These are phyloP conservation scores for Cheilosia scutellata DNA, from an alignment of 2,888 invertebrate species.

Conservation along the genomic window DNA sequence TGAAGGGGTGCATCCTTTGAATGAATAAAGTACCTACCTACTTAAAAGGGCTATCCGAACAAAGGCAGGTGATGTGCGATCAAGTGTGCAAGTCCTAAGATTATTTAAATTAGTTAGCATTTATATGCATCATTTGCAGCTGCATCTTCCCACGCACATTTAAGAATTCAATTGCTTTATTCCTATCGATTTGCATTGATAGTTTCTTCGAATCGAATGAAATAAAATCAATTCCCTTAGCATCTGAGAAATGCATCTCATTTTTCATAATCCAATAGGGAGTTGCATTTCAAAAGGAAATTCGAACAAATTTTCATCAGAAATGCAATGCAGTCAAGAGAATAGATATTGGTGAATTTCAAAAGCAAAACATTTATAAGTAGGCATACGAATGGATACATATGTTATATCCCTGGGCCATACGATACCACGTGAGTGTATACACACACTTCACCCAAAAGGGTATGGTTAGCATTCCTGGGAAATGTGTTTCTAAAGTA, in stretches of 20 bases:
- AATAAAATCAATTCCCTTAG: neutral
- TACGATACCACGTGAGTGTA: neutral
- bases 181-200: conserved; percentile 5
- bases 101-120: neutral
- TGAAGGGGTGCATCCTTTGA: no score
- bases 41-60: no score
- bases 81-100: neutral
- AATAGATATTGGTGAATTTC: conserved; percentile 6
- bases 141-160: neutral
- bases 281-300: conserved; percentile 10
- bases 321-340: conserved; percentile 19
- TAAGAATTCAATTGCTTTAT: neutral
- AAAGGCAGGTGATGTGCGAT: no score
- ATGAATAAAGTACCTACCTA: no score
- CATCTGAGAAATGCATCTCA: conserved; percentile 20
- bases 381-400: neutral
- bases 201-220: neutral
- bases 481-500: conserved; percentile 18
- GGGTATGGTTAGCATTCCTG: conserved; percentile 8
- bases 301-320: conserved; percentile 19
- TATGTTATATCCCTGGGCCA: neutral
- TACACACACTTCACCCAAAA: conserved; percentile 5
- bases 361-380: conserved; percentile 4
- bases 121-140: neutral
- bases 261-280: conserved; percentile 27